phyloP scores from a whole-genome alignment of 2,797 vertebrate genomes.

The Argentina silus region DNA sequence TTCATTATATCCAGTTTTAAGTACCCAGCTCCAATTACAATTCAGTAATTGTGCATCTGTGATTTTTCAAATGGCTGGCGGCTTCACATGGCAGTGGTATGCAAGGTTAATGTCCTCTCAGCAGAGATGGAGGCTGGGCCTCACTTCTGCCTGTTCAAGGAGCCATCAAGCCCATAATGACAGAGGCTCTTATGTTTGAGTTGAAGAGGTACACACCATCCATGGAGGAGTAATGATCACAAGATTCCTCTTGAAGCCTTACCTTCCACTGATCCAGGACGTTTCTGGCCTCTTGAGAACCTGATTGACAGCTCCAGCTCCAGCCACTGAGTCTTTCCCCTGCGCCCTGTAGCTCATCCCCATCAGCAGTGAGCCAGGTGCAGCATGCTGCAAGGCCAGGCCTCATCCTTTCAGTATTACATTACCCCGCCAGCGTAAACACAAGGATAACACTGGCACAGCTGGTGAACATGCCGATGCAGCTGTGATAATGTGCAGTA shows the following conservation, averaged over 20 bases:
- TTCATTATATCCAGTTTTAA: conserved; percentile 10
- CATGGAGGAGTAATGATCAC: background rate
- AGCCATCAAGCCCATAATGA: background rate
- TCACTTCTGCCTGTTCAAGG: background rate
- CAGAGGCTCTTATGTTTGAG: background rate
- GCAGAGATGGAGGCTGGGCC: background rate
- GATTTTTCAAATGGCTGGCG: background rate
- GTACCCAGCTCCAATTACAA: conserved; percentile 8
- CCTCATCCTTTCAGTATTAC: background rate
- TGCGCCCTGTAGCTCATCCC: background rate
- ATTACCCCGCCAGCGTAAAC: background rate
- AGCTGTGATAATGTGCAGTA: background rate
- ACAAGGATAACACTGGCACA: background rate
- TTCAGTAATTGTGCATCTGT: background rate
- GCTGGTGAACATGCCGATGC: background rate
- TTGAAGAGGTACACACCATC: background rate
- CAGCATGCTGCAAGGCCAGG: background rate
- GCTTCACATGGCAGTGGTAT: background rate
- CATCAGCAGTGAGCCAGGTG: background rate
- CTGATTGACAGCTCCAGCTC: background rate
- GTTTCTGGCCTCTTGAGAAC: background rate
- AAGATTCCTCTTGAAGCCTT: background rate
- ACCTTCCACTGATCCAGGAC: background rate
- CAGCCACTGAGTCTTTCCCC: background rate
- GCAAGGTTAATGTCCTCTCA: conserved; percentile 1